Percentiles rank a stretch among this genome's conserved stretches.
phyloP scores from a whole-genome alignment of 1,140 invertebrate genomes.

The Sycophaga agraensis region DNA sequence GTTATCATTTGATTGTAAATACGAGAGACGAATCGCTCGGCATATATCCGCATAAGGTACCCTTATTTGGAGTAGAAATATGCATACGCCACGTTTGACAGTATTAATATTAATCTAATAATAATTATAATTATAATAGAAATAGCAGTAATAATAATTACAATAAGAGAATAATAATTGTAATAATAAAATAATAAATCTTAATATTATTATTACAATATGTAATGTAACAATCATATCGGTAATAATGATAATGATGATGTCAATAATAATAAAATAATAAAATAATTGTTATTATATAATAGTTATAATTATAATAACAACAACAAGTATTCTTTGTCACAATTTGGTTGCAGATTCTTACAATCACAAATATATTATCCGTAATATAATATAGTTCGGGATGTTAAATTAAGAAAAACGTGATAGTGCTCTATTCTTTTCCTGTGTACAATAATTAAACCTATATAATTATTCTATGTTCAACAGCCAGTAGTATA shows the following conservation, averaged over 20 bases:
- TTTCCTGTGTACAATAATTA: conserved; percentile 54
- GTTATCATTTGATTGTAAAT: conserved; percentile 21
- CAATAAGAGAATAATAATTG: conserved; percentile 42
- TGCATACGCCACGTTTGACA: conserved; percentile 50
- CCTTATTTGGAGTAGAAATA: conserved; percentile 55
- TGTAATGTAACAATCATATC: conserved; percentile 44
- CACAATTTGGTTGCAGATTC: conserved; percentile 59
- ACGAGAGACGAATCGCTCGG: conserved; percentile 25
- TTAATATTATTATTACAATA: conserved; percentile 46
- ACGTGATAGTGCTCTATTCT: conserved; percentile 53
- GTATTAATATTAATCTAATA: conserved; percentile 44
- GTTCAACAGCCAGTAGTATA: conserved; percentile 59
- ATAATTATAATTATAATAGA: conserved; percentile 32
- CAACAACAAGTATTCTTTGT: conserved; percentile 58
- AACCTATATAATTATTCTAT: conserved; percentile 58
- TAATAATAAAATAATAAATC: conserved; percentile 44
- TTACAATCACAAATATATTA: conserved; percentile 59
- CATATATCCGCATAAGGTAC: conserved; percentile 40
- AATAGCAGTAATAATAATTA: conserved; percentile 31
- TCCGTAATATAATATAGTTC: conserved; percentile 53
- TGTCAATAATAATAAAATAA: conserved; percentile 48
- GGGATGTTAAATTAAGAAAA: conserved; percentile 55
- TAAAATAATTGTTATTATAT: conserved; percentile 48
- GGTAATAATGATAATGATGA: conserved; percentile 44
- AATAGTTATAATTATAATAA: conserved; percentile 57